Evolutionary conservation across 92 coral and sea anemone genomes (phyloP).

Genomic region (Epizoanthus ramosus): DNA sequence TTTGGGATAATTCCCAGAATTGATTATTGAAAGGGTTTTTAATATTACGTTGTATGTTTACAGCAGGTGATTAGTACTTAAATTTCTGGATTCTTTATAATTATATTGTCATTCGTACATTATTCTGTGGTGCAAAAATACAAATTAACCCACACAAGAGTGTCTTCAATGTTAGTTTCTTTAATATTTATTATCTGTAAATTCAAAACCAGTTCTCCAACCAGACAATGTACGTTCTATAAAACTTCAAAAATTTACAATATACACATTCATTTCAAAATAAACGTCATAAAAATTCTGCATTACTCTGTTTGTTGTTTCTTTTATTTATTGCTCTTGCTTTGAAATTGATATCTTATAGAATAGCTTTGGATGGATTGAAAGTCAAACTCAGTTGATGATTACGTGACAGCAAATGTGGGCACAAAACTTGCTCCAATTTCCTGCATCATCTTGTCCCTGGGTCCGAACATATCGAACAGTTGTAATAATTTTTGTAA

Average conservation of each 20-base stretch:
- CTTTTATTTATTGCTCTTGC: background rate
- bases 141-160: background rate
- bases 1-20: too few species aligned
- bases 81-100: too few species aligned
- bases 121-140: too few species aligned
- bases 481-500: too few species aligned
- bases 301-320: conserved; percentile 8
- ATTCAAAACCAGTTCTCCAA: conserved; percentile 38
- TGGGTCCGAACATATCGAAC: too few species aligned
- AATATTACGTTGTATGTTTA: too few species aligned
- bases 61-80: too few species aligned
- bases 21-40: too few species aligned
- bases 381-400: background rate
- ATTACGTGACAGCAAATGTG: too few species aligned
- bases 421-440: background rate
- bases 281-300: conserved; percentile 38
- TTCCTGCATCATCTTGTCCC: background rate
- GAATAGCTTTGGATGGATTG: conserved; percentile 3
- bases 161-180: conserved; percentile 3
- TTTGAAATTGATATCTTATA: conserved; percentile 2
- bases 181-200: conserved; percentile 36
- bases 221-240: conserved; percentile 32
- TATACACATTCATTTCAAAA: conserved; percentile 42
- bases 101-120: too few species aligned
- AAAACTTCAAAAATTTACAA: conserved; percentile 39